These are phyloP conservation scores for Aegotheles bennettii DNA, from an alignment of 2,113 vertebrate genomes.

Conservation along the genomic window DNA sequence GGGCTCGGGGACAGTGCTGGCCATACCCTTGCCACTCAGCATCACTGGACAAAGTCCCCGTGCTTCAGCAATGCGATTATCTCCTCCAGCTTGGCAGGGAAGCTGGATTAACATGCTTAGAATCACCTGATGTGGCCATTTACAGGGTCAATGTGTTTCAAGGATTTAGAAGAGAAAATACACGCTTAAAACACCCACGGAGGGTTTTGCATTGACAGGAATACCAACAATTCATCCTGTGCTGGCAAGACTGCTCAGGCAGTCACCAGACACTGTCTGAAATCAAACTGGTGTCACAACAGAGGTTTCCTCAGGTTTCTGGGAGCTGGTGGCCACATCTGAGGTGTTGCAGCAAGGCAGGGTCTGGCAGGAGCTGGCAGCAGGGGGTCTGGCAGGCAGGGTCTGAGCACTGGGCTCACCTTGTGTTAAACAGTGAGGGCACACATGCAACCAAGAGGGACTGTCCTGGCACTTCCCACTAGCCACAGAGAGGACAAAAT, in stretches of 20 bases:
- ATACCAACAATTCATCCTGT: background rate
- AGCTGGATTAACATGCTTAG: conserved; percentile 63
- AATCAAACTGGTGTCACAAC: background rate
- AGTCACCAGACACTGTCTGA: background rate
- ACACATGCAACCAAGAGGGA: background rate
- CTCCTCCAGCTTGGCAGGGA: conserved; percentile 35
- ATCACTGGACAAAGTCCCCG: background rate
- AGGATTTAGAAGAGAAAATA: conserved; percentile 46
- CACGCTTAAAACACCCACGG: background rate
- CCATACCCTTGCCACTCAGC: background rate
- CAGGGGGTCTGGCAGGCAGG: background rate
- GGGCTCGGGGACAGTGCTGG: background rate
- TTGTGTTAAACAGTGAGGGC: background rate
- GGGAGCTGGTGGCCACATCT: background rate
- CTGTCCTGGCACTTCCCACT: background rate
- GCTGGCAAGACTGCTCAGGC: background rate
- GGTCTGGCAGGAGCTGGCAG: background rate
- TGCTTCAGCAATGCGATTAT: conserved; percentile 47
- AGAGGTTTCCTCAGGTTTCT: background rate
- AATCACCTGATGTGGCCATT: conserved; percentile 62
- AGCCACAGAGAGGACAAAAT: background rate
- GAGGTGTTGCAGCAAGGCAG: background rate
- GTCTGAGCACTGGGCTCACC: background rate
- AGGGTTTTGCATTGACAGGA: conserved; percentile 7
- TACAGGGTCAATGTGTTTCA: conserved; percentile 50